Conservation (phyloP, 2,797 vertebrate genomes). For the Momotus momota region DNA sequence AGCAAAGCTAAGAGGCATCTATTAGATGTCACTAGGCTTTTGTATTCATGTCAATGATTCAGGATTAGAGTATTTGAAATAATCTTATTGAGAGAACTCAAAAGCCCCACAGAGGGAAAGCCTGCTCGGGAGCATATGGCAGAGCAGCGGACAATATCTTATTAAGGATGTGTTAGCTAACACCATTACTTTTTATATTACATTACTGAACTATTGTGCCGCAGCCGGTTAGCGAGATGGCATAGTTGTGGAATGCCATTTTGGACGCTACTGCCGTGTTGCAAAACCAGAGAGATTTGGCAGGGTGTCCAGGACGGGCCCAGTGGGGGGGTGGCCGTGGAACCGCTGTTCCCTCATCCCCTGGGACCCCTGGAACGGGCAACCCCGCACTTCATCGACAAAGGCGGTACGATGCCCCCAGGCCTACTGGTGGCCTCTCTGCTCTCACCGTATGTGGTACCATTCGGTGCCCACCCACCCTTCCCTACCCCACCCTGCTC, state of each 20-base stretch:
- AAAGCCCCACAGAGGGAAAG: constrained; percentile 81
- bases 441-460: not conserved
- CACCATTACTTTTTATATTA: constrained; percentile 81
- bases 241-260: constrained; percentile 68
- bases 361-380: not conserved
- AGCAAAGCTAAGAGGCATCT: constrained; percentile 87
- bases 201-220: constrained; percentile 80
- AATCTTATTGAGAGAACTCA: constrained; percentile 89
- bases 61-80: constrained; percentile 91
- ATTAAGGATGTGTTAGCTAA: constrained; percentile 85
- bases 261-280: not conserved
- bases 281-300: constrained; percentile 29
- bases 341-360: not conserved
- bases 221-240: constrained; percentile 74
- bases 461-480: not conserved
- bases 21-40: constrained; percentile 90
- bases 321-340: not conserved
- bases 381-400: not conserved
- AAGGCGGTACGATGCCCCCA: not conserved
- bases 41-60: constrained; percentile 91
- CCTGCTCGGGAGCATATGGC: constrained; percentile 82
- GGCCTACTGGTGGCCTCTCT: not conserved
- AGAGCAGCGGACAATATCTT: constrained; percentile 84
- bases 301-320: not conserved
- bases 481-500: not conserved